Evolutionary conservation across 2,113 vertebrate species (phyloP), one percentile per base, ranked within the genome.

Genomic region (Macrotus californicus): DNA sequence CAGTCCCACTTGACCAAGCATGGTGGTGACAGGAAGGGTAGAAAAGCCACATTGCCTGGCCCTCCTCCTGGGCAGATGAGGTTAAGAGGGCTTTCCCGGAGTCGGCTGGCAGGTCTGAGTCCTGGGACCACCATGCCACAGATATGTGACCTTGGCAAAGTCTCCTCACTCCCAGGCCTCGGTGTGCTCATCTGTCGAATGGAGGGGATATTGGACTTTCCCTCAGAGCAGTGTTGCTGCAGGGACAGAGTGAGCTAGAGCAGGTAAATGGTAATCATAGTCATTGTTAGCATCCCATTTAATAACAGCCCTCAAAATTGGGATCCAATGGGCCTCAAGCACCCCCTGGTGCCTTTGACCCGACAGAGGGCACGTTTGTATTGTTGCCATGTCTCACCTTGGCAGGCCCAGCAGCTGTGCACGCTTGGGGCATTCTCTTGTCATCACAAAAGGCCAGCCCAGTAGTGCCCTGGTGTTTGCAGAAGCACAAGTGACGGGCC

Each of bases 401-500:
- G 1, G 10, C 46, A 56, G 48, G 31, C 34, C 91, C 11, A 0
- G 14, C 0, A 1, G 43, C 77, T 76, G 12, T 75, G 50, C 29
- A 16, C 34, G 6, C 41, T 21, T 0, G 2, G 13, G 22, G 3
- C n/a, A 8, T 48, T 67, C 72, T 76, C 19, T 39, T 34, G 48
- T 66, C 61, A 2, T 36, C 0, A 1, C 0, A 13, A 61, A 48
- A 31, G 34, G n/a, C 14, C 18, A n/a, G 21, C 11, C 5, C 13
- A 7, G 9, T 4, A 36, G n/a, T 7, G 43, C 66, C 64, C 87
- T 7, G 12, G 31, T 21, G 39, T 70, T 54, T 18, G 59, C 46
- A 31, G 16, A 73, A 39, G 66, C 21, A 0, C 9, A 0, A 2
- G 34, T 1, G 6, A 19, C n/a, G 3, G 24, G 54, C n/a, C 1